Percentiles rank a stretch among this genome's conserved stretches.
phyloP scores from a whole-genome alignment of 2,888 invertebrate genomes.

The Pachydiplax longipennis region DNA sequence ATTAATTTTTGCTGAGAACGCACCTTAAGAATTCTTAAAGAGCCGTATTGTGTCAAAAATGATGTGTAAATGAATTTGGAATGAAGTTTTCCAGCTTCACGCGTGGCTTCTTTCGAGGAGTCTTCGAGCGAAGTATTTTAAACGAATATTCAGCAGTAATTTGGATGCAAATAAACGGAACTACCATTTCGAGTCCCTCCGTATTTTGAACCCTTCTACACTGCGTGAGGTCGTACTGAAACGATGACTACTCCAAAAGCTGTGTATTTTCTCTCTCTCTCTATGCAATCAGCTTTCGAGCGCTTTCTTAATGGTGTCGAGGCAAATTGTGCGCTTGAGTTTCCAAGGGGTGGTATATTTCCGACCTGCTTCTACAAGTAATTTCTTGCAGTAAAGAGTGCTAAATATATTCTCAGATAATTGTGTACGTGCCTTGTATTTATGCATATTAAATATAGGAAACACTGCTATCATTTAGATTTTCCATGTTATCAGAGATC shows the following conservation, averaged over 20 bases:
- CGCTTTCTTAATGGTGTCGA: background rate
- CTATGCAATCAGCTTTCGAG: background rate
- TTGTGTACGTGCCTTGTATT: too few relatives aligned
- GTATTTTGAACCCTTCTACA: background rate
- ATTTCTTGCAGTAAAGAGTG: background rate
- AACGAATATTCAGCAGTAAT: too few relatives aligned
- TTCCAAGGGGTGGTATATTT: background rate
- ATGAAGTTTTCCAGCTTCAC: too few relatives aligned
- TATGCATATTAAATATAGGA: too few relatives aligned
- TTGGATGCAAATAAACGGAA: background rate
- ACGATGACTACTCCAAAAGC: background rate
- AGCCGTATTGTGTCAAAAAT: too few relatives aligned
- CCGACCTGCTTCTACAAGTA: background rate
- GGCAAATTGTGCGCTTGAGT: background rate
- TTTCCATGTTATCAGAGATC: too few relatives aligned
- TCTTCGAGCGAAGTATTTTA: too few relatives aligned
- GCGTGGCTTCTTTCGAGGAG: too few relatives aligned
- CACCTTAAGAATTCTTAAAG: too few relatives aligned
- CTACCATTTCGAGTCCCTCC: background rate
- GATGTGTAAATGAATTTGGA: too few relatives aligned
- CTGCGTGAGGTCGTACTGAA: background rate
- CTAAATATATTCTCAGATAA: background rate
- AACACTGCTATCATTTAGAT: too few relatives aligned
- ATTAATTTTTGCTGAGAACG: too few relatives aligned
- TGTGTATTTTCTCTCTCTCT: background rate